A percentile compares a stretch with the other conserved stretches of the same genome.
phyloP scores from a whole-genome alignment of 2,797 vertebrate species.

The Lerista edwardsae region DNA sequence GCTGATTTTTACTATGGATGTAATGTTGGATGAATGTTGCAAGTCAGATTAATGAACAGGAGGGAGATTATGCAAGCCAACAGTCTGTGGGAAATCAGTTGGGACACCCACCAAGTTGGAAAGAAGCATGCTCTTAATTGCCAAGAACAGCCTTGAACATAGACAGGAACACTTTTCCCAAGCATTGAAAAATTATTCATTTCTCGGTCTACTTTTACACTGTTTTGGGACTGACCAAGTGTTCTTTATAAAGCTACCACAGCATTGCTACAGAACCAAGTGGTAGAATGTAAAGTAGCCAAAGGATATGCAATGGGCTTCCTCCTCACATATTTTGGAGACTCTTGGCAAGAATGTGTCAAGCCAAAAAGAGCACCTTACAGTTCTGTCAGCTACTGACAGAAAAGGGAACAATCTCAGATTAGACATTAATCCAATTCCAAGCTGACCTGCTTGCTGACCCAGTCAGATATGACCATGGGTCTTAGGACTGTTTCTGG shows the following conservation, averaged over 20 bases:
- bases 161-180: background rate
- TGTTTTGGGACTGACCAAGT: background rate
- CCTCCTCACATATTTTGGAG: background rate
- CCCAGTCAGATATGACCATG: too few species aligned
- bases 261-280: background rate
- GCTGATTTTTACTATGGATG: background rate
- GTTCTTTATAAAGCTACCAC: accelerated
- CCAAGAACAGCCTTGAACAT: background rate
- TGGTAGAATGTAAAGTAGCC: accelerated
- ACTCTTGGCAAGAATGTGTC: background rate
- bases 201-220: background rate
- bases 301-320: background rate
- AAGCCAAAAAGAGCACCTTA: background rate
- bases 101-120: too few species aligned
- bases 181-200: too few species aligned
- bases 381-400: background rate
- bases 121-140: background rate
- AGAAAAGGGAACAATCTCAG: background rate
- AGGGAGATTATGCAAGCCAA: background rate
- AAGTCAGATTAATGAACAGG: background rate
- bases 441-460: too few species aligned
- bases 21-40: background rate
- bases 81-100: background rate
- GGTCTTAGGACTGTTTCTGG: background rate
- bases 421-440: background rate